A percentile compares a stretch with the other conserved stretches of the same genome.
Evolutionary conservation across 2,113 vertebrate species (phyloP).

Genomic region (Hassar affinis): DNA sequence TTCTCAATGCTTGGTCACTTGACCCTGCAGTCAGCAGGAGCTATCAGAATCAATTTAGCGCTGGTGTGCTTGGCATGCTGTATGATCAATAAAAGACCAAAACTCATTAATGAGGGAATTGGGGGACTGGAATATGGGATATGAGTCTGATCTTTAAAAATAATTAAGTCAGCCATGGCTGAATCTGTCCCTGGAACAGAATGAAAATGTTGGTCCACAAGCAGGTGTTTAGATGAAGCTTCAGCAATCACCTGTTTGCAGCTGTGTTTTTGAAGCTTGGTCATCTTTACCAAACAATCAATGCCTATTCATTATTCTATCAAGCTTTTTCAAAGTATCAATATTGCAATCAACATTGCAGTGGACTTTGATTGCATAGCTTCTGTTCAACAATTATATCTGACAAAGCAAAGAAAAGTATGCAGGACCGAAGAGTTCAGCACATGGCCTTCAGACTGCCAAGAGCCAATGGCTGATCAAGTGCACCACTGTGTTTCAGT

Average conservation of each 20-base stretch:
- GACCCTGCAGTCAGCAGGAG: constrained; percentile 37
- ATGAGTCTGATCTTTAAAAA: constrained; percentile 34
- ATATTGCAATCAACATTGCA: constrained; percentile 39
- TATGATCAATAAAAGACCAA: constrained; percentile 42
- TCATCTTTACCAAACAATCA: constrained; percentile 34
- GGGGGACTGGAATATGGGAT: constrained; percentile 35
- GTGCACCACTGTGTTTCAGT: neutral
- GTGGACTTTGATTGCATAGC: constrained; percentile 17
- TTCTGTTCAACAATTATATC: constrained; percentile 14
- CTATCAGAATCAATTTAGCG: constrained; percentile 61
- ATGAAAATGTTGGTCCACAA: constrained; percentile 14
- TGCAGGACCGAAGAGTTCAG: constrained; percentile 2
- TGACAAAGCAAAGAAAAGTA: constrained; percentile 25
- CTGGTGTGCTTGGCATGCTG: constrained; percentile 32
- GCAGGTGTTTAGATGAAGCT: constrained; percentile 9
- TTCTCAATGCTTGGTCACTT: constrained; percentile 12
- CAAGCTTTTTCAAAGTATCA: constrained; percentile 39
- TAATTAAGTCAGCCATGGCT: constrained; percentile 27
- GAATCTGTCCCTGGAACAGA: constrained; percentile 14
- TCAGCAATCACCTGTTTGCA: constrained; percentile 6
- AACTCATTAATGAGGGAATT: constrained; percentile 44
- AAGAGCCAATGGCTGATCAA: constrained; percentile 15
- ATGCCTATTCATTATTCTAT: constrained; percentile 49
- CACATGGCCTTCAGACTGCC: constrained; percentile 14
- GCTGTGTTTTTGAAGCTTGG: constrained; percentile 8